Evolutionary conservation across 2,888 invertebrate genomes (phyloP).

Genomic region (Ceraclea dissimilis): DNA sequence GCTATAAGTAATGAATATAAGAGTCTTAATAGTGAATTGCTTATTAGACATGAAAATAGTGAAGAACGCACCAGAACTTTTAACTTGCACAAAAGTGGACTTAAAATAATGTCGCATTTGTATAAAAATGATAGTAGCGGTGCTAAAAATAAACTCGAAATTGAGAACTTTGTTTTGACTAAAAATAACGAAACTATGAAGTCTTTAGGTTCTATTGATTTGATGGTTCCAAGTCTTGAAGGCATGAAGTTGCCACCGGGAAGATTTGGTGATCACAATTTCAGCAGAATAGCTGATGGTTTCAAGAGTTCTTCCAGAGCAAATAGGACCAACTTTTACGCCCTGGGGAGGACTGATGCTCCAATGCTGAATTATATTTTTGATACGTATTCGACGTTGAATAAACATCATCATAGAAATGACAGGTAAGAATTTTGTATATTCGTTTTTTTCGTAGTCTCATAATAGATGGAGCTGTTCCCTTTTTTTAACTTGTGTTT

Average conservation of each 20-base stretch:
- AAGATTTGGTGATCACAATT: constrained; percentile 8
- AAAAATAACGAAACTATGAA: constrained; percentile 16
- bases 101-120: neutral
- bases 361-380: constrained; percentile 69
- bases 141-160: constrained; percentile 7
- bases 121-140: neutral
- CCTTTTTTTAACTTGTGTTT: no score
- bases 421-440: constrained; percentile 40
- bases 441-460: no score
- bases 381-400: constrained; percentile 59
- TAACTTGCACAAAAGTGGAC: neutral
- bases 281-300: neutral
- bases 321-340: constrained; percentile 25
- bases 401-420: constrained; percentile 62
- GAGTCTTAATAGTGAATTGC: neutral
- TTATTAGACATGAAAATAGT: neutral
- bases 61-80: neutral
- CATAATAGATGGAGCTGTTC: no score
- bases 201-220: constrained; percentile 21
- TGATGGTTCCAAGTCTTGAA: constrained; percentile 20
- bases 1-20: neutral
- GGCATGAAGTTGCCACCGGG: constrained; percentile 12
- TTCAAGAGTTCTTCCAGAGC: constrained; percentile 2
- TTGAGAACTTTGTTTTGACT: constrained; percentile 16
- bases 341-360: constrained; percentile 53